Conservation (phyloP, 2,888 invertebrate genomes). For the Elysia crispata region DNA sequence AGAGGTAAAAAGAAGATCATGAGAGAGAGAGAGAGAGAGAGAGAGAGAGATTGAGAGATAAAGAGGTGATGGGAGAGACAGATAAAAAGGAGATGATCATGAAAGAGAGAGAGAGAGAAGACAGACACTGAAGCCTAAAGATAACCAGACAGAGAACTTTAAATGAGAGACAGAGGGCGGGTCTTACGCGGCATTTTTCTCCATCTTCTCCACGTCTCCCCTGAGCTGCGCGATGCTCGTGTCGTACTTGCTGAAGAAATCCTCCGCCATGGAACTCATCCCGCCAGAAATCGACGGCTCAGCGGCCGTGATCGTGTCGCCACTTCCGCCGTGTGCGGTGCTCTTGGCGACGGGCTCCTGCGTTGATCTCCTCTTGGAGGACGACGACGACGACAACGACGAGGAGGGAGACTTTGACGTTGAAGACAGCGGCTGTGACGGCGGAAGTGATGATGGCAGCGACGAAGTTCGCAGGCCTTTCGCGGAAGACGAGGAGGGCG, state of each 20-base stretch:
- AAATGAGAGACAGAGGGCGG: neutral
- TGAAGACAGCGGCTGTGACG: neutral
- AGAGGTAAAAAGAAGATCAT: neutral
- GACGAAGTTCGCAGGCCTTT: neutral
- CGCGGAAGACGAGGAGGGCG: constrained; percentile 2
- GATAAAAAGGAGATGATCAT: constrained; percentile 6
- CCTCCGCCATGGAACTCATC: constrained; percentile 54
- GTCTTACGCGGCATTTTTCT: constrained; percentile 67
- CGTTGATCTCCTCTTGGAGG: neutral
- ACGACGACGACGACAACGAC: neutral
- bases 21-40: neutral
- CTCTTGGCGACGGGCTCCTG: too few species aligned
- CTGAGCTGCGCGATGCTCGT: constrained; percentile 76
- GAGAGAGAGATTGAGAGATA: constrained; percentile 15
- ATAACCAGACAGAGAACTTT: neutral
- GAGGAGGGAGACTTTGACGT: neutral
- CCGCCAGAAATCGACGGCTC: neutral
- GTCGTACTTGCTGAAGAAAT: constrained; percentile 78
- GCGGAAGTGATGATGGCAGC: neutral
- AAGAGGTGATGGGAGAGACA: too few species aligned
- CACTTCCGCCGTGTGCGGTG: neutral
- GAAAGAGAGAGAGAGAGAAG: constrained; percentile 15
- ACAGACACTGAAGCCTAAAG: neutral
- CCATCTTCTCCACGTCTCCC: constrained; percentile 74
- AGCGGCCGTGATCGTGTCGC: constrained; percentile 33